Base-by-base conservation (phyloP, 2,888 invertebrate genomes). In the Azorinus chamasolen region DNA sequence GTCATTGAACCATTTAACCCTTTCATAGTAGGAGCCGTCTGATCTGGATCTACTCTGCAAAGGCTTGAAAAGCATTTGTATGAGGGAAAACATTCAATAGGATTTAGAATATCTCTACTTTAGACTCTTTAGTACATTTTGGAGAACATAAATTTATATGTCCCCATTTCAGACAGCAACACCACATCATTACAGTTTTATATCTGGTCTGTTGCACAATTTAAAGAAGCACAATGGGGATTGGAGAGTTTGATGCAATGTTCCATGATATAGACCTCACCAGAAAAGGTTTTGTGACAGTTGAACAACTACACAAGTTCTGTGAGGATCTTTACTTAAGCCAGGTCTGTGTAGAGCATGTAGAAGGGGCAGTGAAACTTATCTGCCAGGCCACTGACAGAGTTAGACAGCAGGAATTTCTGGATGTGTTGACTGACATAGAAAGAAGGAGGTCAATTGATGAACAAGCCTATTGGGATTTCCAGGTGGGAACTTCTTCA, bases 391-490 rank as follows among this genome's bases (percentile, higher is more conserved):
- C 75, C 10, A 32, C 72, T 5, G 82, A 78, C 3, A 54, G 50
- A 12, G 86, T 89, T 12, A 65, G 62, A 24, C 82, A 85, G 25
- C 62, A 80, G 16, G 58, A 80, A 12, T 91, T 91, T 65, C 64
- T 87, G 10, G 77, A 83, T 54, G 88, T 90, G 16, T 73, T 91
- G 6, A 84, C 86, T 50, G 91, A 91, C 41, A 64, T 91, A 6
- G 87, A 88, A 43, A 73, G 91, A 22, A 62, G 90, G 20, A 77
- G 84, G 54, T 76, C 83, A 12, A 71, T 87, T 25, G 90, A 91
- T 41, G 88, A 90, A 53, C 85, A 89, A 54, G 88, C 87, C 5
- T 88, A 86, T 62, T 91, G 91, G 91, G 90, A 91, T 70, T 91
- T 91, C 75, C 84, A 84, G 69, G 86, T 86, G 2, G 24, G 22